Evolutionary conservation across 2,113 vertebrate species (phyloP), one percentile per base, ranked within the genome.

Genomic region (Otus sunia): DNA sequence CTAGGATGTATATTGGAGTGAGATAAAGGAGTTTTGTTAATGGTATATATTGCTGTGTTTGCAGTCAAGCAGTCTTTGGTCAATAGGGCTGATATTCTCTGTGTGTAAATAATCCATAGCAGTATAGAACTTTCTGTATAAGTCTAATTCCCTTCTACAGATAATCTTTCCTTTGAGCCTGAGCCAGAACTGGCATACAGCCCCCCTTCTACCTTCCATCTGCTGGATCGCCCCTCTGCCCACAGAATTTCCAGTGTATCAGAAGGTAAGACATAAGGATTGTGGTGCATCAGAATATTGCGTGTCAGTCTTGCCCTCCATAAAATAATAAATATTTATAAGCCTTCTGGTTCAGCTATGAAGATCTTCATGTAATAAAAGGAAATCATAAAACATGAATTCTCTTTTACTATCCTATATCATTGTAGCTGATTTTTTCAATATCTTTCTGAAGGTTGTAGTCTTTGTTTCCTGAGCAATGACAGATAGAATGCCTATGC

Each of bases 151-250:
- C 21, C 41, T 92, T 85, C 43, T 53, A 53, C 62, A 98, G 98
- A 92, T 73, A 97, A 97, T 83, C 83, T 69, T 90, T 94, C 97
- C 67, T 98, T 95, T 86, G 87, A 94, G 56, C 86, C 55, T 67
- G 96, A 97, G 80, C 52, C 64, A 41, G 95, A 96, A 6, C 34
- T 81, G 59, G 25, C 11, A 18, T 27, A 90, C 52, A 76, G 10
- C 39, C 22, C 58, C 30, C 36, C 39, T 45, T 43, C 90, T 19
- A 8, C 62, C 34, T 63, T 32, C 55, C 36, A 43, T 12, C 37
- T 12, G 10, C 27, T 39, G 16, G 17, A 68, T 37, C 20, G 1
- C 62, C 71, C 56, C 45, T 72, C 77, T 6, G 7, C 66, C 67
- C 76, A 16, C 43, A 56, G 77, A 34, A 36, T 4, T 19, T 64